Evolutionary conservation across 2,797 vertebrate genomes (phyloP).

Genomic region (Ptychadena robeensis): DNA sequence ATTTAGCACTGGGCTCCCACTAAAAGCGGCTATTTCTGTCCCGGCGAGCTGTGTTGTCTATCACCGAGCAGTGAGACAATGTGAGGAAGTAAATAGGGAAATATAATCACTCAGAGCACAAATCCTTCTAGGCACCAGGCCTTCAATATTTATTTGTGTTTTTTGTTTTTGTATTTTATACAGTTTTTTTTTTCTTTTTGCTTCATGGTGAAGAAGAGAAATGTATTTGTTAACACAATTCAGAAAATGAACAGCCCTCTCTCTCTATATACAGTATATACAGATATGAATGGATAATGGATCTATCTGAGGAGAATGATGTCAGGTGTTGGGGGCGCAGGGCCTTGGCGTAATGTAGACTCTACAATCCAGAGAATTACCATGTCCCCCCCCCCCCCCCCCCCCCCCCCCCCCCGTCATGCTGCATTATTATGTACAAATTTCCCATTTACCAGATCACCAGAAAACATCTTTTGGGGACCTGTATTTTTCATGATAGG

Average conservation of each 20-base stretch:
- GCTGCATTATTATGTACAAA: too few species aligned
- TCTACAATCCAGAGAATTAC: too few species aligned
- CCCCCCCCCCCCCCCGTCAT: too few species aligned
- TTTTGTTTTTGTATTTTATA: not conserved
- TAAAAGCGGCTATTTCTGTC: conserved; percentile 30
- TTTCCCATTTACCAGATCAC: too few species aligned
- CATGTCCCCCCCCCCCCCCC: too few species aligned
- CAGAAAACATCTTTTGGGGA: too few species aligned
- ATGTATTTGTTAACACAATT: not conserved
- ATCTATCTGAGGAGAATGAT: too few species aligned
- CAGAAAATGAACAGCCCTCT: not conserved
- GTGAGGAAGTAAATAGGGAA: conserved; percentile 39
- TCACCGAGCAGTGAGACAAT: conserved; percentile 21
- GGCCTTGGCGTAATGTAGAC: too few species aligned
- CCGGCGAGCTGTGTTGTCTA: conserved; percentile 34
- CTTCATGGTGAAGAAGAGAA: conserved; percentile 4
- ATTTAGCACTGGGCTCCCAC: conserved; percentile 15
- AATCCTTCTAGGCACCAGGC: conserved; percentile 24
- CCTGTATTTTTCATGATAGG: too few species aligned
- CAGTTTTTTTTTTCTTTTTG: not conserved
- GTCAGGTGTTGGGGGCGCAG: too few species aligned
- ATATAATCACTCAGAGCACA: conserved; percentile 16
- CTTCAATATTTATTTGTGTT: conserved; percentile 35
- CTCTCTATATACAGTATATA: conserved; percentile 1
- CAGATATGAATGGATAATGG: not conserved